phyloP scores from a whole-genome alignment of 1,140 invertebrate species.

The Bombus superbus region DNA sequence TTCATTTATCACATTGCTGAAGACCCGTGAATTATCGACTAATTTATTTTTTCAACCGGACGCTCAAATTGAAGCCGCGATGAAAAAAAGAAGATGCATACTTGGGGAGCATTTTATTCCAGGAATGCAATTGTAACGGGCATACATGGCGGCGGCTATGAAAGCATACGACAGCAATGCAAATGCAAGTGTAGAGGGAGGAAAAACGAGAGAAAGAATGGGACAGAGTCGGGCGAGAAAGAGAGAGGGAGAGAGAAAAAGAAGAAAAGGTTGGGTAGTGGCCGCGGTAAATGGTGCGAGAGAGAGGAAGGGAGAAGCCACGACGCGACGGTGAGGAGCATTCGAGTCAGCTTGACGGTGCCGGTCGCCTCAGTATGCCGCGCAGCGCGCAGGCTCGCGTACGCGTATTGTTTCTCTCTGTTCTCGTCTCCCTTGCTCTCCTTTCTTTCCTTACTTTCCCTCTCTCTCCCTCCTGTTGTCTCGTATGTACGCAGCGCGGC shows the following conservation, averaged over 20 bases:
- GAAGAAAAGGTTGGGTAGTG: conserved; percentile 37
- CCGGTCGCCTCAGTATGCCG: conserved; percentile 76
- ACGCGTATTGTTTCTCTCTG: conserved; percentile 65
- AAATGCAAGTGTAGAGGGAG: conserved; percentile 43
- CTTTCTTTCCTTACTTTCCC: conserved; percentile 6
- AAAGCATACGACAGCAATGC: conserved; percentile 25
- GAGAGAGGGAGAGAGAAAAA: conserved; percentile 11
- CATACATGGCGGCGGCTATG: conserved; percentile 2
- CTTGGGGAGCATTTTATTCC: background rate
- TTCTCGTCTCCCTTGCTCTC: conserved; percentile 27
- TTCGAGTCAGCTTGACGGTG: conserved; percentile 66
- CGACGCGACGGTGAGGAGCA: conserved; percentile 46
- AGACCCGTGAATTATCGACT: background rate
- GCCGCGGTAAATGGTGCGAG: conserved; percentile 11
- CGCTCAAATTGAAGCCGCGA: too few relatives aligned
- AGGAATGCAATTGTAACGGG: conserved; percentile 51
- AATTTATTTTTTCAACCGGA: conserved; percentile 3
- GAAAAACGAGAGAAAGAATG: background rate
- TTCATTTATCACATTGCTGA: background rate
- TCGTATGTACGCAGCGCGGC: conserved; percentile 28
- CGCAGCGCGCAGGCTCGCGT: conserved; percentile 80
- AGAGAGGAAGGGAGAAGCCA: conserved; percentile 54
- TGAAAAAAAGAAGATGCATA: background rate
- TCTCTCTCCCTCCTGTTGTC: conserved; percentile 21
- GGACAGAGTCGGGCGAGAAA: background rate